Conservation (phyloP, 2,888 invertebrate species). For the Hemithea aestivaria region DNA sequence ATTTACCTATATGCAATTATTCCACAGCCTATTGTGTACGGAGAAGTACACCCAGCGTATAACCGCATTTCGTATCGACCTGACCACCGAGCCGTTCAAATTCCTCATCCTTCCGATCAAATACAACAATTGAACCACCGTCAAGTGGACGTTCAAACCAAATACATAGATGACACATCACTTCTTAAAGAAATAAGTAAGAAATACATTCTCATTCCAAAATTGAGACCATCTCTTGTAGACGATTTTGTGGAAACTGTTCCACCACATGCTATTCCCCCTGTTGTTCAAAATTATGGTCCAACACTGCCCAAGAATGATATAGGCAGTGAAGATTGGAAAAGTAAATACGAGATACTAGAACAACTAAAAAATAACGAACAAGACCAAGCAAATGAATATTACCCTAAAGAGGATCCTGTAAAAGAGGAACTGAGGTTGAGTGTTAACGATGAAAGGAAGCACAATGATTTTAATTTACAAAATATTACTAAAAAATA, state of each 20-base stretch:
- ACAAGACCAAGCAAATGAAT: constrained; percentile 17
- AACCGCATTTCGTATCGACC: constrained; percentile 11
- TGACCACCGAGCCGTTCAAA: constrained; percentile 12
- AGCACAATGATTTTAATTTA: constrained; percentile 4
- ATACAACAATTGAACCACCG: constrained; percentile 20
- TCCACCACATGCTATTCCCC: constrained; percentile 9
- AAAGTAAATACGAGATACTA: constrained; percentile 67
- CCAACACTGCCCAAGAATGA: constrained; percentile 10
- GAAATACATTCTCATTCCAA: constrained; percentile 67
- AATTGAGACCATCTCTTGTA: constrained; percentile 31
- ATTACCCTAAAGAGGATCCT: constrained; percentile 10
- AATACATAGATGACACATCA: constrained; percentile 35
- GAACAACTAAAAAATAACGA: constrained; percentile 54
- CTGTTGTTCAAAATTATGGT: not conserved
- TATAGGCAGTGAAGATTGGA: constrained; percentile 53
- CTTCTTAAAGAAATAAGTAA: constrained; percentile 61
- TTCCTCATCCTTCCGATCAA: constrained; percentile 12
- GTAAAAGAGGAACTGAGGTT: constrained; percentile 7
- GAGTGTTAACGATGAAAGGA: not conserved
- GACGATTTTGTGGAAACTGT: constrained; percentile 26
- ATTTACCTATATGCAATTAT: constrained; percentile 1
- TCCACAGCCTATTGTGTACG: constrained; percentile 22
- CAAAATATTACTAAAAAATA: constrained; percentile 18
- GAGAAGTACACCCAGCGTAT: constrained; percentile 12
- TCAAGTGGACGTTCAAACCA: constrained; percentile 25